Base-by-base conservation (phyloP, 1,140 invertebrate species). In the Microplitis mediator region DNA sequence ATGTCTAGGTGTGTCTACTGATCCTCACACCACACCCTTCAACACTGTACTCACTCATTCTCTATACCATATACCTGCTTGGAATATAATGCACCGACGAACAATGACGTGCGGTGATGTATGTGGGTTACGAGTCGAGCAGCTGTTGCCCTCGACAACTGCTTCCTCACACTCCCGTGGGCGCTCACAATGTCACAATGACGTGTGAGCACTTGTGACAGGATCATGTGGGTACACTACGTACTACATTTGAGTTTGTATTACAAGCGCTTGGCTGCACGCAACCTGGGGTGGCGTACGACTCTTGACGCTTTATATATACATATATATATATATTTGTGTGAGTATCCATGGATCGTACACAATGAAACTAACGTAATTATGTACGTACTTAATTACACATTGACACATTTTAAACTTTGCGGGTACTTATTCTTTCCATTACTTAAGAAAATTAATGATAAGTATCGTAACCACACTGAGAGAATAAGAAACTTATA, bases 91-190 rank as follows among this genome's bases (percentile, higher is more conserved):
- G 77, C 76, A 73, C 76, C 72, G 68, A 75, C 74, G 79, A 85
- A 86, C 84, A 86, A 86, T 86, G 84, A 85, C 82, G 78, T 79
- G 84, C 78, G 83, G 82, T 84, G 84, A 86, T 86, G 84, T 85
- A 86, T 85, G 81, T 85, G 83, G 84, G 84, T 85, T 85, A 84
- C 78, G 82, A 80, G 78, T 81, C 82, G 80, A 83, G 83, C 84
- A 86, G 84, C 83, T 86, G 84, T 84, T 85, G 78, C 64, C 70
- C 70, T 74, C 75, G 71, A 77, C 76, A 76, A 79, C 77, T 75
- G 76, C 73, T 77, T 79, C 56, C 74, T 68, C 39, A 72, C 72
- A 72, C 73, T 69, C 63, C 64, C 62, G 76, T 75, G 68, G 63
- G 71, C 79, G 77, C 79, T 84, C 81, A 80, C 82, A 81, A 83